Percentiles rank a stretch among this genome's conserved stretches.
Evolutionary conservation across 1,140 invertebrate genomes (phyloP).

Genomic region (Leguminivora glycinivorella): DNA sequence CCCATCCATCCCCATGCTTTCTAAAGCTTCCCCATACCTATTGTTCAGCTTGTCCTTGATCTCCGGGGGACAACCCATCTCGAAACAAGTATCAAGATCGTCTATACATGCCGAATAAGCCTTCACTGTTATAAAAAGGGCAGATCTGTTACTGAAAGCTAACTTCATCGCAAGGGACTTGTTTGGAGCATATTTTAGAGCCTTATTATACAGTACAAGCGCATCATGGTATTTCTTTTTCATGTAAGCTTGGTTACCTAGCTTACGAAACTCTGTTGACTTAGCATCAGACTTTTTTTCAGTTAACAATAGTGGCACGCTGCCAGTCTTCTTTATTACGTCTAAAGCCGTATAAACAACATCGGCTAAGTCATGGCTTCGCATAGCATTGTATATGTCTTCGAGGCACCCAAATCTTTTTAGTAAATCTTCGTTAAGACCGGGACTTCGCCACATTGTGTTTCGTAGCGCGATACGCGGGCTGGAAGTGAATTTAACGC

Average conservation of each 20-base stretch:
- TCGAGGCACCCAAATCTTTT: slow-evolving; percentile 16
- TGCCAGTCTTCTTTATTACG: slow-evolving; percentile 1
- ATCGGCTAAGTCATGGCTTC: slow-evolving; percentile 13
- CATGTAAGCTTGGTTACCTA: slow-evolving; percentile 36
- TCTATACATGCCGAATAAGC: slow-evolving; percentile 33
- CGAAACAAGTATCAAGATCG: slow-evolving; percentile 42
- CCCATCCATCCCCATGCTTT: neutral
- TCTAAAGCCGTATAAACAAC: slow-evolving; percentile 12
- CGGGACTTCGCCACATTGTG: slow-evolving; percentile 16
- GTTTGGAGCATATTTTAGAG: slow-evolving; percentile 41
- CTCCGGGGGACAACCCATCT: slow-evolving; percentile 32
- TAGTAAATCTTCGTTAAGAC: slow-evolving; percentile 17
- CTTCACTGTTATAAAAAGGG: slow-evolving; percentile 32
- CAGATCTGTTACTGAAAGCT: slow-evolving; percentile 46
- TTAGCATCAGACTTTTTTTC: slow-evolving; percentile 23
- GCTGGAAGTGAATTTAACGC: neutral
- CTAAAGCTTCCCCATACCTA: neutral
- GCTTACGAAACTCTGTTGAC: slow-evolving; percentile 28
- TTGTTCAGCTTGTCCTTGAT: slow-evolving; percentile 29
- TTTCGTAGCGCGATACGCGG: neutral
- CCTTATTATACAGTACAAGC: slow-evolving; percentile 41
- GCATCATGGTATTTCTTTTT: slow-evolving; percentile 30
- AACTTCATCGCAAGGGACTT: slow-evolving; percentile 40
- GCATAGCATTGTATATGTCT: slow-evolving; percentile 28
- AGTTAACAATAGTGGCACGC: neutral